Conservation (phyloP, 2,888 invertebrate species). For the Sycophila texana region DNA sequence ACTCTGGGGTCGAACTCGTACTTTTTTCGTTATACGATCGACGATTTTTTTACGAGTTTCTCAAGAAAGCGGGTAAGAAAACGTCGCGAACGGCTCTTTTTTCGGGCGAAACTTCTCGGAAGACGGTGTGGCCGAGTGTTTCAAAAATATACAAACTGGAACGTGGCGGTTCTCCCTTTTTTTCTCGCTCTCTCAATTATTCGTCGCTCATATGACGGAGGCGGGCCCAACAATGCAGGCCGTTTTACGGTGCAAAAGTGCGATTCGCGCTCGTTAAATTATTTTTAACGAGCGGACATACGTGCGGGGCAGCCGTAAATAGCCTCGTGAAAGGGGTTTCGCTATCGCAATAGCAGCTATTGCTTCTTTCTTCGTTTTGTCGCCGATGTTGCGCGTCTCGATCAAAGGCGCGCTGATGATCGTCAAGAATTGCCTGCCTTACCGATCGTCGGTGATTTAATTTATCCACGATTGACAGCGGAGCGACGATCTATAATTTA, state of each 20-base stretch:
- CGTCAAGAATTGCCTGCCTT: slow-evolving; percentile 14
- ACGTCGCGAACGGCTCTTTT: not conserved
- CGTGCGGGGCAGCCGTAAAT: slow-evolving; percentile 18
- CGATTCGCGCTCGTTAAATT: slow-evolving; percentile 23
- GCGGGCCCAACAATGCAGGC: not conserved
- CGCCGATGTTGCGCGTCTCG: too few species aligned
- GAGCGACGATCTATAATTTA: not conserved
- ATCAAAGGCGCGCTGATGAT: too few species aligned
- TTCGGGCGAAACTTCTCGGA: not conserved
- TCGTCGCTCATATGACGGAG: not conserved
- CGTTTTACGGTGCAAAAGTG: slow-evolving; percentile 23
- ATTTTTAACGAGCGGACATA: slow-evolving; percentile 39
- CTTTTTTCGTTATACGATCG: not conserved
- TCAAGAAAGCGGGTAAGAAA: not conserved
- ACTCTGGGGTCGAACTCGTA: not conserved
- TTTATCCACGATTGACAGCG: not conserved
- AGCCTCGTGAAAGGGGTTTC: slow-evolving; percentile 32
- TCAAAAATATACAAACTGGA: slow-evolving; percentile 21
- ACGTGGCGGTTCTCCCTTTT: slow-evolving; percentile 2
- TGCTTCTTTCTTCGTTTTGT: slow-evolving; percentile 9
- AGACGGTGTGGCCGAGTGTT: not conserved
- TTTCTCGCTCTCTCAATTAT: not conserved
- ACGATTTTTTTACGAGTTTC: slow-evolving; percentile 26
- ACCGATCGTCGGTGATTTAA: slow-evolving; percentile 21
- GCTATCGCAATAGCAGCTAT: slow-evolving; percentile 18